phyloP scores from a whole-genome alignment of 2,888 invertebrate species.

The Platypus cylindrus region DNA sequence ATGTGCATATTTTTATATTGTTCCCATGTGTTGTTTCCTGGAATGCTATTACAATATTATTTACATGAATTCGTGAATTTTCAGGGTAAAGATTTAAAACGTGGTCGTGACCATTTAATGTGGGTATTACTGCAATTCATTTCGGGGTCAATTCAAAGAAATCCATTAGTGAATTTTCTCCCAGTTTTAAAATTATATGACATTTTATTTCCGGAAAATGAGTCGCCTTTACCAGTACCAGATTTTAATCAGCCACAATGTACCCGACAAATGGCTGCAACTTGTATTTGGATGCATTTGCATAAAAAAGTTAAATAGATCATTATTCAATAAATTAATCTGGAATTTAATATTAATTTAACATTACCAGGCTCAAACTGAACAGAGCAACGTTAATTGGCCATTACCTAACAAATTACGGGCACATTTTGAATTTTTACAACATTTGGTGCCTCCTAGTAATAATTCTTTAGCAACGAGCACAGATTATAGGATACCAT shows the following conservation, averaged over 20 bases:
- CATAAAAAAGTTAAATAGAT: slow-evolving; percentile 60
- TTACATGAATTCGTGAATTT: slow-evolving; percentile 6
- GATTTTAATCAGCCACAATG: slow-evolving; percentile 78
- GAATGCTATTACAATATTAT: too few species aligned
- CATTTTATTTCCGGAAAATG: slow-evolving; percentile 83
- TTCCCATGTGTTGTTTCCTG: background rate
- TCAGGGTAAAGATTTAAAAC: slow-evolving; percentile 53
- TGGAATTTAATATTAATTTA: too few species aligned
- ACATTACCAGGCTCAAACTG: slow-evolving; percentile 54
- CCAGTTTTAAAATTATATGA: slow-evolving; percentile 87
- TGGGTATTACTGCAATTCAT: slow-evolving; percentile 96
- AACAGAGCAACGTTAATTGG: slow-evolving; percentile 50
- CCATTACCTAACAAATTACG: slow-evolving; percentile 30
- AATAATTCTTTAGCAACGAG: slow-evolving; percentile 60
- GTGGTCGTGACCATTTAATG: slow-evolving; percentile 96
- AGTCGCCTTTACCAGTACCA: slow-evolving; percentile 77
- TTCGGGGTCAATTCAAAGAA: slow-evolving; percentile 90
- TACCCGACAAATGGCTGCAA: slow-evolving; percentile 84
- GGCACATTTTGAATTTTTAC: slow-evolving; percentile 56
- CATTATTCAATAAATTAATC: too few species aligned
- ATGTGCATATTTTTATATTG: too few species aligned
- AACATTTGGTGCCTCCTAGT: slow-evolving; percentile 68
- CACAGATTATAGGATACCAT: slow-evolving; percentile 78
- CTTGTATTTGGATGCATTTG: slow-evolving; percentile 94
- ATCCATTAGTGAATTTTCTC: slow-evolving; percentile 77